Conservation (phyloP, 2,113 vertebrate species). For the Cavia aperea region DNA sequence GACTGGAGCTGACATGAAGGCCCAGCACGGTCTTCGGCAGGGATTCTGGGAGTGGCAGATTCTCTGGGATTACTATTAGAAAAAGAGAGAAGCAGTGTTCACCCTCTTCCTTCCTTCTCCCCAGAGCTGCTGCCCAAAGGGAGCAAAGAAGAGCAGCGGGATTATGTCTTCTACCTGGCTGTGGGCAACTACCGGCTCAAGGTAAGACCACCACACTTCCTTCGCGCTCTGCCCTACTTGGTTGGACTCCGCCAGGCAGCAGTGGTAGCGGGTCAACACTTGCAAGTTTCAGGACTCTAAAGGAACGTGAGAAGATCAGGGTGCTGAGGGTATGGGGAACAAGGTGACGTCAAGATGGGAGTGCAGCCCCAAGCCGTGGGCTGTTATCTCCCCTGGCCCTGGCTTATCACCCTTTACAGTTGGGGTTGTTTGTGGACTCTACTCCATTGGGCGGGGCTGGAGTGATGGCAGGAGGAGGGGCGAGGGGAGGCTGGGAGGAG, state of each 20-base stretch:
- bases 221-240: rapidly evolving
- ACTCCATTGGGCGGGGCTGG: constrained; percentile 48
- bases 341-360: constrained; percentile 46
- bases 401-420: constrained; percentile 61
- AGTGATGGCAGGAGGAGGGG: background rate
- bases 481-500: background rate
- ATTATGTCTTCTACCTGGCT: constrained; percentile 88
- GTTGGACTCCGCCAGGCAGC: background rate
- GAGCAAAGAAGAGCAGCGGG: constrained; percentile 86
- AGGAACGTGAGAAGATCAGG: background rate
- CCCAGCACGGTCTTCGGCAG: background rate
- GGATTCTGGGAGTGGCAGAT: background rate
- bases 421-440: constrained; percentile 65
- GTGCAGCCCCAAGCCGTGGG: constrained; percentile 34
- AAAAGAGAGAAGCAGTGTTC: background rate
- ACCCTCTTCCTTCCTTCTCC: background rate
- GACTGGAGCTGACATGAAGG: background rate
- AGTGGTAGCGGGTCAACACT: background rate
- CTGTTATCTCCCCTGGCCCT: constrained; percentile 58
- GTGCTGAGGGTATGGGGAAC: constrained; percentile 47
- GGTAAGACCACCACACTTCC: constrained; percentile 68
- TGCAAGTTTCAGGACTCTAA: background rate
- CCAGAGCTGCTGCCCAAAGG: constrained; percentile 84
- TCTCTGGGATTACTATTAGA: background rate
- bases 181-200: constrained; percentile 91